Evolutionary conservation across 1,140 invertebrate species (phyloP).

Genomic region (Rhopalosiphum maidis): DNA sequence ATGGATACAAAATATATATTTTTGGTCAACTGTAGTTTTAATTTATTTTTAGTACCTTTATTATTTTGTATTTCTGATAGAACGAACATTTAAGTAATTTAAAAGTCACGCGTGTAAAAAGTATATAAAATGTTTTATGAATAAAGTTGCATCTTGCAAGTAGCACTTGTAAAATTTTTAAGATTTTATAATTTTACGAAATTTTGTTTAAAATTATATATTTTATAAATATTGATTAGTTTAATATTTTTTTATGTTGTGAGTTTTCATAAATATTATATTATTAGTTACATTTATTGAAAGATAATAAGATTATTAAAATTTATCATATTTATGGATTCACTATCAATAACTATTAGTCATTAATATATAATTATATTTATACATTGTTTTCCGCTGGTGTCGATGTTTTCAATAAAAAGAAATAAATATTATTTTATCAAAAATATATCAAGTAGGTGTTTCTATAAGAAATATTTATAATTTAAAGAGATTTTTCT

Average conservation of each 20-base stretch:
- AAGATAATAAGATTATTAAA: background rate
- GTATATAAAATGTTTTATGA: background rate
- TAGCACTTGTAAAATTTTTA: background rate
- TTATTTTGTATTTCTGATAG: background rate
- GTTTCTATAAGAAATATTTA: too few species aligned
- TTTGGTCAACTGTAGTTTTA: background rate
- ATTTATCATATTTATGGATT: background rate
- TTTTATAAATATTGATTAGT: background rate
- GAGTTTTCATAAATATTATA: too few species aligned
- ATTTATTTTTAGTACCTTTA: background rate
- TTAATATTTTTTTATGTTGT: background rate
- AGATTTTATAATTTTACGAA: background rate
- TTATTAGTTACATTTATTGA: background rate
- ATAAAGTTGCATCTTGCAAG: background rate
- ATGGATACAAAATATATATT: background rate
- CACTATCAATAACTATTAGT: background rate
- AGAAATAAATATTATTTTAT: background rate
- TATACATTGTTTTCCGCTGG: background rate
- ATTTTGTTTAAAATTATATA: background rate
- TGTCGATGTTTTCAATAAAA: background rate
- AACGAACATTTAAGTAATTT: background rate
- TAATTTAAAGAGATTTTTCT: too few species aligned
- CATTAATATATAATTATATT: background rate
- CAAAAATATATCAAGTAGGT: too few species aligned
- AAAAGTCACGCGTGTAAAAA: background rate